Percentiles rank a stretch among this genome's conserved stretches.
Conservation (phyloP, 37 sponge, comb jelly and placozoan species). For the Corticium candelabrum region DNA sequence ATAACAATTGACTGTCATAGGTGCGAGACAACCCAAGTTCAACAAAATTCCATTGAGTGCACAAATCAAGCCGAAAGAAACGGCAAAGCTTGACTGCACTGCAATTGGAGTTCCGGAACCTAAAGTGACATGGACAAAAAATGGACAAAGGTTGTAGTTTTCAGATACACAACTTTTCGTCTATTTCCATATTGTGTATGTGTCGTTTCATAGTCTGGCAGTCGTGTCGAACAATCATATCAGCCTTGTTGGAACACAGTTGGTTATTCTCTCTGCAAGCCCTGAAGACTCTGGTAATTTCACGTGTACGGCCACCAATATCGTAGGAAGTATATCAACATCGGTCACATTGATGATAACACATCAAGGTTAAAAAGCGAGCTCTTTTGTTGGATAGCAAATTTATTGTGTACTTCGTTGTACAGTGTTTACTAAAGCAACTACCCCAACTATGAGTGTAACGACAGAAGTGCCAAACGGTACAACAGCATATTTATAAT, state of each 20-base stretch:
- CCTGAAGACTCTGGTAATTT: not conserved
- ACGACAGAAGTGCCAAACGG: no score
- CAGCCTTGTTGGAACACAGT: no score
- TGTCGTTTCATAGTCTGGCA: no score
- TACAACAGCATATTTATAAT: no score
- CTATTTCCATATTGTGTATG: no score
- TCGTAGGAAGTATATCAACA: not conserved
- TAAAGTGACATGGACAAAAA: not conserved
- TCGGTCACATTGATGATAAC: not conserved
- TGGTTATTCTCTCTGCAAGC: not conserved
- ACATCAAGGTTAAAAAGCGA: not conserved
- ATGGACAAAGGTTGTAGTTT: not conserved
- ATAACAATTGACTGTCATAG: no score
- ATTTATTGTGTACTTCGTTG: no score
- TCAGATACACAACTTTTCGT: no score
- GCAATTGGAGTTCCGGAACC: not conserved
- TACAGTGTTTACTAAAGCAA: no score
- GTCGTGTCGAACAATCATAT: no score
- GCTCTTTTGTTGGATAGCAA: no score
- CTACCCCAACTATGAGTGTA: no score
- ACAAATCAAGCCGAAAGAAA: not conserved
- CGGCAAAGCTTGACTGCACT: not conserved
- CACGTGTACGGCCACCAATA: not conserved
- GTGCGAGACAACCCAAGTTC: not conserved
- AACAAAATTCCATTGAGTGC: not conserved